phyloP scores from a whole-genome alignment of 2,888 invertebrate species.

The Drosophila rellima region DNA sequence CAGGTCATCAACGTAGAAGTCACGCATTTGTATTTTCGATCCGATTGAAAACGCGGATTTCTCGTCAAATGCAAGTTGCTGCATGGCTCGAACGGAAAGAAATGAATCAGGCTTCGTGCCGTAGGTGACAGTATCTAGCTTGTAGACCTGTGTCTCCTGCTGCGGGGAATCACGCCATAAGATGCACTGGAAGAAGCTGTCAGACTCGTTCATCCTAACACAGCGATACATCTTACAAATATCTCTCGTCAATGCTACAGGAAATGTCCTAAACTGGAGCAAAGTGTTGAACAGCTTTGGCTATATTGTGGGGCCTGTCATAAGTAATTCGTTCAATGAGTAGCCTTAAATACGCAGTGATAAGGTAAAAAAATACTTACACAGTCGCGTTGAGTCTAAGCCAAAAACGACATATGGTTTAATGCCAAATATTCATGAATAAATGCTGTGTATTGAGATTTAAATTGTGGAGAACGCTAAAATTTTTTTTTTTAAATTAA shows the following conservation, averaged over 20 bases:
- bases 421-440: too few relatives aligned
- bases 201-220: background rate
- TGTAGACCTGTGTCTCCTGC: background rate
- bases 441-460: too few relatives aligned
- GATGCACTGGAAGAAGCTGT: constrained; percentile 4
- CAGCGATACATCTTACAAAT: constrained; percentile 20
- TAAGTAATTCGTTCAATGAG: constrained; percentile 2
- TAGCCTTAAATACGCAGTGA: background rate
- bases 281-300: background rate
- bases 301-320: constrained; percentile 8
- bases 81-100: background rate
- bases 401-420: too few relatives aligned
- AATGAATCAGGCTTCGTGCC: constrained; percentile 13
- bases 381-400: too few relatives aligned
- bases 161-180: constrained; percentile 5
- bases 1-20: too few relatives aligned
- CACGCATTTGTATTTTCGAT: too few relatives aligned
- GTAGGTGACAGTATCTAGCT: constrained; percentile 8
- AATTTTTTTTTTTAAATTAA: too few relatives aligned
- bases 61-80: too few relatives aligned
- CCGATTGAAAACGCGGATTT: too few relatives aligned
- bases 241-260: background rate
- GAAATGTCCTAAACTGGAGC: background rate
- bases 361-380: background rate
- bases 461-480: too few relatives aligned